Evolutionary conservation across 2,888 invertebrate genomes (phyloP).

Genomic region (Plutella xylostella): DNA sequence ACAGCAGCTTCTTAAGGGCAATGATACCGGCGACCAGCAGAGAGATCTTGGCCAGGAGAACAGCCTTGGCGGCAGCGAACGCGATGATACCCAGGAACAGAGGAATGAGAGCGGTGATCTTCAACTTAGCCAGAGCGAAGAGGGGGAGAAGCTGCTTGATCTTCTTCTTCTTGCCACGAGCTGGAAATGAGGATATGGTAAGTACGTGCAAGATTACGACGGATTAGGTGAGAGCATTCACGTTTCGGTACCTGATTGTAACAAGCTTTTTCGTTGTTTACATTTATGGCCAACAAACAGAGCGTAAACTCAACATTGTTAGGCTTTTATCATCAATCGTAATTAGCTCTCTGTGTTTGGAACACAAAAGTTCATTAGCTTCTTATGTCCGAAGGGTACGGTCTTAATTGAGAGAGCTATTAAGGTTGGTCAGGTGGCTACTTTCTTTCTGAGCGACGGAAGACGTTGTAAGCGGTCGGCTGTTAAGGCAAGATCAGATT

Average conservation of each 20-base stretch:
- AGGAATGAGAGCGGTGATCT: conserved; percentile 81
- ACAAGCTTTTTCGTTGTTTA: no score
- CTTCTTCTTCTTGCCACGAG: conserved; percentile 85
- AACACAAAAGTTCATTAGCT: no score
- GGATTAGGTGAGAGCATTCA: no score
- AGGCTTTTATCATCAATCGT: no score
- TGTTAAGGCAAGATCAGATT: conserved; percentile 5
- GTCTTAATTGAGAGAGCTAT: no score
- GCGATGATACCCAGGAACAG: conserved; percentile 80
- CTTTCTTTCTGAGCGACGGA: conserved; percentile 4
- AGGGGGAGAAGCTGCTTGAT: conserved; percentile 81
- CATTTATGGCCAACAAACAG: no score
- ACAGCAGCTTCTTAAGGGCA: conserved; percentile 76
- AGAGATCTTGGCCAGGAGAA: conserved; percentile 85
- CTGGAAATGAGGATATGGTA: conserved; percentile 57
- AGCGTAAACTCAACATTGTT: no score
- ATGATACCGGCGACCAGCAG: conserved; percentile 82
- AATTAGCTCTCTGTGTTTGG: no score
- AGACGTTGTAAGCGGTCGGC: background rate
- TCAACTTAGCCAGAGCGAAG: conserved; percentile 81
- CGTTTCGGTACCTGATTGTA: no score
- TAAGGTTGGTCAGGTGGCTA: conserved; percentile 1
- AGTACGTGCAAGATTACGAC: no score
- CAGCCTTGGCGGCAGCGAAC: conserved; percentile 86
- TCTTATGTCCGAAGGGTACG: no score